Base-by-base conservation (phyloP, 2,797 vertebrate genomes). In the Coilia nasus region DNA sequence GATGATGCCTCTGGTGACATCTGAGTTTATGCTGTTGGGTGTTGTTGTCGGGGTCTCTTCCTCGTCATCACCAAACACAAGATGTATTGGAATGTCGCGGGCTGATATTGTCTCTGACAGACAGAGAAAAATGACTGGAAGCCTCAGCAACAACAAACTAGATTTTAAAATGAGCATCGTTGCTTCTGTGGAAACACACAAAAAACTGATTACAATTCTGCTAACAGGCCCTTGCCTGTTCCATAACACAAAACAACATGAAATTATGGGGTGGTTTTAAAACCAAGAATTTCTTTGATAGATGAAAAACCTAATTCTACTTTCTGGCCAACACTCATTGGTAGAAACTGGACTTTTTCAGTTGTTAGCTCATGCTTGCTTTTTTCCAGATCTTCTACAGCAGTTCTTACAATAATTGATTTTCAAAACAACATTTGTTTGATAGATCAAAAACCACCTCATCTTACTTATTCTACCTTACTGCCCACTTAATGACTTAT, bases 41-140 rank as follows among this genome's bases (percentile, higher is more conserved):
- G 7, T 90, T 81, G 0, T 82, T 71, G 3, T 88, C 80, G 3
- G 88, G 75, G 6, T 91, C 57, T 87, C 5, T n/a, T 1, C 88
- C 57, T 87, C 5, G n/a, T 1, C 88, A 0, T 31, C 1, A 0
- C 0, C 71, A 78, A 44, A 78, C 15, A 78, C 31, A 19, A 78
- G 6, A 21, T 78, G 31, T 41, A 78, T 78, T 14, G 81, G 64
- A 54, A n/a, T 41, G 17, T 57, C 25, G 11, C 17, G 10, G 67
- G 83, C 81, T 54, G 83, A 59, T 44, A 82, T 85, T 56, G n/a
- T 85, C 14, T 54, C 81, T 84, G 28, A 46, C 7, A 41, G 80
- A 81, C 44, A 85, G 41, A 50, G 21, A 7, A 85, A 56, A 28
- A 62, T 35, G 15, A 17, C 10, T 25, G 78, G 46, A 23, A 56